Conservation (phyloP, 2,113 vertebrate genomes). For the Cavia porcellus region DNA sequence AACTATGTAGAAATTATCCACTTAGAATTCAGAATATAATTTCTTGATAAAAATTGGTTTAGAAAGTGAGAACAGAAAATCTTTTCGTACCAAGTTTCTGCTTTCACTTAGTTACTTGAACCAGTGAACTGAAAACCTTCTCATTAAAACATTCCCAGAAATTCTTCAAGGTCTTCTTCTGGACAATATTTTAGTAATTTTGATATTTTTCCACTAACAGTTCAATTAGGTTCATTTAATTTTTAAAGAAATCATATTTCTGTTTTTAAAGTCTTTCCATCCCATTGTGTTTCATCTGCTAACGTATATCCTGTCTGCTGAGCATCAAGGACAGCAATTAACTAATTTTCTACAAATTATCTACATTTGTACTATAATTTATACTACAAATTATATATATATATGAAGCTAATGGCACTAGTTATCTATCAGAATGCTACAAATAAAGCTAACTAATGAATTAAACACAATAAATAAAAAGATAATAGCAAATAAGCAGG, state of each 20-base stretch:
- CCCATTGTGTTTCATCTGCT: not conserved
- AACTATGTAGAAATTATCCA: not conserved
- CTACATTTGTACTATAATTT: not conserved
- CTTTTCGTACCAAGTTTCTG: not conserved
- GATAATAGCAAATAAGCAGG: not conserved
- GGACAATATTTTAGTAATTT: not conserved
- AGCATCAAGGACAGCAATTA: not conserved
- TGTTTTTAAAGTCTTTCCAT: not conserved
- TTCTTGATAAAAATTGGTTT: not conserved
- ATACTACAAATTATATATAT: not conserved
- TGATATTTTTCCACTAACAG: not conserved
- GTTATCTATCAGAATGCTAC: not conserved
- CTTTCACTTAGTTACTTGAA: slow-evolving; percentile 12
- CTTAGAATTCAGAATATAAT: not conserved
- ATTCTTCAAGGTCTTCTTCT: not conserved
- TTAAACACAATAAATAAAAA: not conserved
- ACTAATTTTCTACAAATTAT: not conserved
- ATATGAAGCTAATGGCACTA: not conserved
- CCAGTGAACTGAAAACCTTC: not conserved
- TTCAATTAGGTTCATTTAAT: not conserved
- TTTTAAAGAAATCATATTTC: not conserved
- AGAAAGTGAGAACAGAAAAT: not conserved
- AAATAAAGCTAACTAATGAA: not conserved
- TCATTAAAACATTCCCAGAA: not conserved
- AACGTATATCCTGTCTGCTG: not conserved